phyloP scores from a whole-genome alignment of 1,140 invertebrate species.

The Linepithema humile region DNA sequence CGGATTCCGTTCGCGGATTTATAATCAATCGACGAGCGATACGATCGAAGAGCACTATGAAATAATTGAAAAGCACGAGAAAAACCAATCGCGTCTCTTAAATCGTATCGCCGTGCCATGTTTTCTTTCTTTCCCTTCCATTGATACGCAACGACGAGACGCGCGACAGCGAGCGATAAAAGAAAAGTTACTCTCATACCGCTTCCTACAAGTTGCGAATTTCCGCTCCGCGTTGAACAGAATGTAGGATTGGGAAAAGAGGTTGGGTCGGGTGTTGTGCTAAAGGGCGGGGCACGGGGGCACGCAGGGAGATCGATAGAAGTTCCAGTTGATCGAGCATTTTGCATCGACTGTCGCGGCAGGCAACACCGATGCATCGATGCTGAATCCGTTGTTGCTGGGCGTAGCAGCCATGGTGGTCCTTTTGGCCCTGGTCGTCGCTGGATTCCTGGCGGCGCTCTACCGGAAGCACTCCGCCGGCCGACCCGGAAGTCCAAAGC shows the following conservation, averaged over 20 bases:
- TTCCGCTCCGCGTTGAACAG: not conserved
- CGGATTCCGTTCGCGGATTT: slow-evolving; percentile 30
- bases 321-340: slow-evolving; percentile 71
- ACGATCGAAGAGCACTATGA: too few species aligned
- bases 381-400: slow-evolving; percentile 89
- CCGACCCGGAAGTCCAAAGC: slow-evolving; percentile 86
- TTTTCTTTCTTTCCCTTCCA: not conserved
- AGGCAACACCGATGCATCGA: slow-evolving; percentile 77
- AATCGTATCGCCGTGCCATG: not conserved
- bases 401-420: slow-evolving; percentile 89
- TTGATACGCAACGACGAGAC: not conserved
- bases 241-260: not conserved
- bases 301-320: slow-evolving; percentile 58
- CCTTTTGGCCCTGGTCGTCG: slow-evolving; percentile 88
- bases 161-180: not conserved
- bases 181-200: slow-evolving; percentile 40
- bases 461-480: slow-evolving; percentile 86
- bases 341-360: slow-evolving; percentile 64
- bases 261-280: not conserved
- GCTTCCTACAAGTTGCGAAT: slow-evolving; percentile 23
- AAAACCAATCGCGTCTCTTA: not conserved
- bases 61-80: slow-evolving; percentile 36
- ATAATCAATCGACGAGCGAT: not conserved
- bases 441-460: slow-evolving; percentile 89
- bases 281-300: not conserved